Evolutionary conservation across 2,888 invertebrate species (phyloP).

Genomic region (Ditula angustiorana): DNA sequence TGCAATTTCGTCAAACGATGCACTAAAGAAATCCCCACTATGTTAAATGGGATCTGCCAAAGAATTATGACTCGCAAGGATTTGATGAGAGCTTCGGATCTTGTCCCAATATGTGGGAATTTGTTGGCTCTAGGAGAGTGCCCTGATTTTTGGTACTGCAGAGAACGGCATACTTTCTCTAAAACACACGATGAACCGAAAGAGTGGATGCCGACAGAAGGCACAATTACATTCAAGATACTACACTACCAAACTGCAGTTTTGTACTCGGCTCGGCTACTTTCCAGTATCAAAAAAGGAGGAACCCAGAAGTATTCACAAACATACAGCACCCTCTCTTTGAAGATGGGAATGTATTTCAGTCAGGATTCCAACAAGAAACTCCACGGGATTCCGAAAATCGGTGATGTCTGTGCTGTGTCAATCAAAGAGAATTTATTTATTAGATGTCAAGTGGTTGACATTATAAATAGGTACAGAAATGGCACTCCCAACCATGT

Average conservation of each 20-base stretch:
- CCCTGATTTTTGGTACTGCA: conserved; percentile 82
- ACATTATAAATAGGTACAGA: conserved; percentile 63
- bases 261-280: conserved; percentile 85
- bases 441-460: conserved; percentile 84
- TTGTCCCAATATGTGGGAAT: conserved; percentile 84
- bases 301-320: conserved; percentile 61
- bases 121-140: conserved; percentile 89
- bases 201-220: conserved; percentile 81
- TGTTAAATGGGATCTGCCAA: conserved; percentile 62
- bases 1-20: conserved; percentile 85
- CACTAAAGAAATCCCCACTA: conserved; percentile 64
- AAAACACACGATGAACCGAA: conserved; percentile 80
- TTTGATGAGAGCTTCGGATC: conserved; percentile 66
- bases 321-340: conserved; percentile 61
- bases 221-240: conserved; percentile 85
- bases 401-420: conserved; percentile 86
- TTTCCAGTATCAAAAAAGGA: conserved; percentile 53
- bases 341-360: conserved; percentile 73
- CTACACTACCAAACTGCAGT: conserved; percentile 86
- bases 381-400: conserved; percentile 69
- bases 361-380: conserved; percentile 65
- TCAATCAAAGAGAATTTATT: conserved; percentile 75
- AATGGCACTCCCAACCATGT: conserved; percentile 64
- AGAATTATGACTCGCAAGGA: conserved; percentile 71
- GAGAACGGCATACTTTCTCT: conserved; percentile 86